These are phyloP conservation scores for Sarcophilus harrisii DNA, from an alignment of 2,797 vertebrate species.

Conservation along the genomic window DNA sequence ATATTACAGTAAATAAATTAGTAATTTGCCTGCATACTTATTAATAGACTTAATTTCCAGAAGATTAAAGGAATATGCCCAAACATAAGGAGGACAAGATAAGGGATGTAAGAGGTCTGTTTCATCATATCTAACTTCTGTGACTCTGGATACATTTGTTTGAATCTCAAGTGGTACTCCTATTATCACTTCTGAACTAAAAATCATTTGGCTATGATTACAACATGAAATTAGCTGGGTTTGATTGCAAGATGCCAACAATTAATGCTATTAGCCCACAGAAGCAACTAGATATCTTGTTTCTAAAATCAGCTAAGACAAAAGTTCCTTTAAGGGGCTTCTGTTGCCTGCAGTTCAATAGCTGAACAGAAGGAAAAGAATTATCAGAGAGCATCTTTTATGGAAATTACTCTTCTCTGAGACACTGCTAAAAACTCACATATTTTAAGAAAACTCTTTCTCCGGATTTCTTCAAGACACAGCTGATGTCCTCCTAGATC, in stretches of 20 bases:
- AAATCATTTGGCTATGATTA: conserved; percentile 24
- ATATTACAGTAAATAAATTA: conserved; percentile 24
- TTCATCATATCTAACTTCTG: conserved; percentile 11
- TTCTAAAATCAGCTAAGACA: conserved; percentile 15
- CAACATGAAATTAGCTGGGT: conserved; percentile 51
- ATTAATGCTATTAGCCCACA: conserved; percentile 14
- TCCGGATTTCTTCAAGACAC: neutral
- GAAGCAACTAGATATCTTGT: conserved; percentile 16
- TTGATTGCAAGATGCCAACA: conserved; percentile 25
- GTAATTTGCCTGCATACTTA: conserved; percentile 39
- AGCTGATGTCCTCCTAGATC: neutral
- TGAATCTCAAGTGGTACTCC: neutral
- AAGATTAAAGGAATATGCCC: conserved; percentile 34
- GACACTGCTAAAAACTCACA: neutral
- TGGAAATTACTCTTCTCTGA: neutral
- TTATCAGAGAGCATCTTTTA: conserved; percentile 23
- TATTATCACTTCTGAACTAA: conserved; percentile 51
- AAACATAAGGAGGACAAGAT: conserved; percentile 5
- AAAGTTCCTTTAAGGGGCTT: conserved; percentile 16
- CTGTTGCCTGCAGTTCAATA: neutral
- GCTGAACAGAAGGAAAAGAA: conserved; percentile 11
- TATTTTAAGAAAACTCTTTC: neutral
- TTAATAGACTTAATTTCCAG: conserved; percentile 3
- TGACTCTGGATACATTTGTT: conserved; percentile 46
- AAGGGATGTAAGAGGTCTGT: conserved; percentile 7